These are phyloP conservation scores for Euproctis similis DNA, from an alignment of 2,888 invertebrate genomes.

Conservation along the genomic window DNA sequence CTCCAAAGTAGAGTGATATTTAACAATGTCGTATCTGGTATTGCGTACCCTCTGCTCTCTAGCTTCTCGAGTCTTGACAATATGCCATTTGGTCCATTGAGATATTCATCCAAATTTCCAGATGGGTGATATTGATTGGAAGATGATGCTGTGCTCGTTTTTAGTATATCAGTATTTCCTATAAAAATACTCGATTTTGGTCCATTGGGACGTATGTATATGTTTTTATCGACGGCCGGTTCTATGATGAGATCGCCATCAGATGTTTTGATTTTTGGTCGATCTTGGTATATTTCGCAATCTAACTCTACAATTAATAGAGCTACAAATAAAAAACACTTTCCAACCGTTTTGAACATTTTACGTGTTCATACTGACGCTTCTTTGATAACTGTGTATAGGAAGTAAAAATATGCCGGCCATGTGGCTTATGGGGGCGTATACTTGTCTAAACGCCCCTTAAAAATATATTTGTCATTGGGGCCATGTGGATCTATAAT, in stretches of 20 bases:
- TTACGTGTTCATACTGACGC: constrained; percentile 22
- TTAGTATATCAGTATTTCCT: constrained; percentile 80
- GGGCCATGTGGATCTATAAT: too few species aligned
- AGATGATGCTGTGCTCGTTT: constrained; percentile 47
- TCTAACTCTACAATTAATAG: constrained; percentile 33
- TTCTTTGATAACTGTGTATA: constrained; percentile 16
- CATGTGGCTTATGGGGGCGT: too few species aligned
- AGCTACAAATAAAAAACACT: constrained; percentile 26
- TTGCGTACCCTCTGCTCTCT: constrained; percentile 29
- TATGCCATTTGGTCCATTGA: constrained; percentile 32
- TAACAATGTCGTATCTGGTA: constrained; percentile 21
- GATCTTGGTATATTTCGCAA: constrained; percentile 78
- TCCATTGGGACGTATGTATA: constrained; percentile 82
- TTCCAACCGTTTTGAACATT: constrained; percentile 38
- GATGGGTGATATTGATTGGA: constrained; percentile 13
- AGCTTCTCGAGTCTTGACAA: constrained; percentile 40
- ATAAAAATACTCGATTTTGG: constrained; percentile 80
- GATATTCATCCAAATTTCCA: constrained; percentile 21
- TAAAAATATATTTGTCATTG: too few species aligned
- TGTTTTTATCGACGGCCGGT: constrained; percentile 85
- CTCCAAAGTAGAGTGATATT: constrained; percentile 41
- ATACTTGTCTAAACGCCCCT: too few species aligned
- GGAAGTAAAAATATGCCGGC: too few species aligned
- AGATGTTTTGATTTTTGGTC: constrained; percentile 64
- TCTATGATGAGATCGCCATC: constrained; percentile 89